Evolutionary conservation across 2,888 invertebrate genomes (phyloP).

Genomic region (Smittia sp.): DNA sequence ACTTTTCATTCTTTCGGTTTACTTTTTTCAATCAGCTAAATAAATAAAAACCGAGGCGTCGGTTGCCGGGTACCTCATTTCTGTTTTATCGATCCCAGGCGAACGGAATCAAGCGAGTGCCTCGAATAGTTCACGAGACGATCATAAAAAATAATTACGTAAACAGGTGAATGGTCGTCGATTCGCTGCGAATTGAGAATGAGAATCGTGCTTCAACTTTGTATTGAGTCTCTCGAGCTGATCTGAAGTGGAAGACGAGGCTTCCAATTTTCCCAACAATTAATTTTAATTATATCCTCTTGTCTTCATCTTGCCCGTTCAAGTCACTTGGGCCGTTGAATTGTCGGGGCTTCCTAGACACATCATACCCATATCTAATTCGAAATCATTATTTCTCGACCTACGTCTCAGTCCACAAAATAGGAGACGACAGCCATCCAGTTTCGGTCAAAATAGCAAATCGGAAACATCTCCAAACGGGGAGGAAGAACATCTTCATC

Average conservation of each 20-base stretch:
- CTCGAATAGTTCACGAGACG: no score
- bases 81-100: no score
- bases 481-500: slow-evolving; percentile 1
- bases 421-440: background rate
- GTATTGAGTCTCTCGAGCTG: no score
- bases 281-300: background rate
- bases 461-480: background rate
- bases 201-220: background rate
- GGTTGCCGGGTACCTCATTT: no score
- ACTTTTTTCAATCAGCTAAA: no score
- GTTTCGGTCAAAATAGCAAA: background rate
- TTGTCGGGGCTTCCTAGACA: background rate
- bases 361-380: background rate
- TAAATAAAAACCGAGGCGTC: no score
- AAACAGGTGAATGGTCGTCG: no score
- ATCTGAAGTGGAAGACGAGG: slow-evolving; percentile 1
- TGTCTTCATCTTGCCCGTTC: background rate
- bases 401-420: background rate
- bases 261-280: slow-evolving; percentile 11
- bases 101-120: no score
- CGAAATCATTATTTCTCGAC: slow-evolving; percentile 2
- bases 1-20: no score
- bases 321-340: background rate
- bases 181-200: no score
- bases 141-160: no score